These are phyloP conservation scores for Drosophila phalerata DNA, from an alignment of 2,888 invertebrate species.

Conservation along the genomic window DNA sequence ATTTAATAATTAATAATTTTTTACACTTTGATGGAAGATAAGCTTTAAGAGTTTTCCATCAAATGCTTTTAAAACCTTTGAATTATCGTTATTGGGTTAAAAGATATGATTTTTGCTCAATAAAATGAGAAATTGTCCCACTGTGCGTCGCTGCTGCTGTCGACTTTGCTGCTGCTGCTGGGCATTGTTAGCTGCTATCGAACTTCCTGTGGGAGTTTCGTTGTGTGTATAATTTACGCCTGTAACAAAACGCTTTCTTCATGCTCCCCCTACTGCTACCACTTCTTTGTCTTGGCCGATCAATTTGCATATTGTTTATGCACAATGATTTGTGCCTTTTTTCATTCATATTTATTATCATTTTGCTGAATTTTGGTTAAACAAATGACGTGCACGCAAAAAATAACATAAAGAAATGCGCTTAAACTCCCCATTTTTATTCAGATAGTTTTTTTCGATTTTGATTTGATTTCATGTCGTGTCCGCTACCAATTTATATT, in stretches of 20 bases:
- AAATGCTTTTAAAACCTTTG: too few species aligned
- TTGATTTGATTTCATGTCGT: slow-evolving; percentile 31
- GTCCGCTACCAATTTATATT: slow-evolving; percentile 40
- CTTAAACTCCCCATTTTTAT: background rate
- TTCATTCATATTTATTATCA: slow-evolving; percentile 43
- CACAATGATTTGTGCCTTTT: slow-evolving; percentile 53
- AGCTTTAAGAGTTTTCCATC: too few species aligned
- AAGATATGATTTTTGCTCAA: too few species aligned
- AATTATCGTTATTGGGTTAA: too few species aligned
- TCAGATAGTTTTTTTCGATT: slow-evolving; percentile 4
- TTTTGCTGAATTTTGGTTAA: slow-evolving; percentile 35
- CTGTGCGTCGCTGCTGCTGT: slow-evolving; percentile 10
- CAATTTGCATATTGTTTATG: slow-evolving; percentile 60
- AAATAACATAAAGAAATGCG: background rate
- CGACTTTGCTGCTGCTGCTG: slow-evolving; percentile 29
- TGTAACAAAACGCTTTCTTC: slow-evolving; percentile 66
- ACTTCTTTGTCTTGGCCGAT: slow-evolving; percentile 26
- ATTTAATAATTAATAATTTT: too few species aligned
- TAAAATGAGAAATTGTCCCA: too few species aligned
- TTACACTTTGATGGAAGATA: too few species aligned
- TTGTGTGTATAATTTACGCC: slow-evolving; percentile 66
- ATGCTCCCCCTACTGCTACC: slow-evolving; percentile 2
- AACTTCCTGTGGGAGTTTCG: slow-evolving; percentile 79
- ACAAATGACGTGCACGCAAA: slow-evolving; percentile 23
- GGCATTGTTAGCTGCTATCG: slow-evolving; percentile 69